Evolutionary conservation across 2,797 vertebrate species (phyloP), one percentile per base, ranked within the genome.

Genomic region (Pangasius krempfi): DNA sequence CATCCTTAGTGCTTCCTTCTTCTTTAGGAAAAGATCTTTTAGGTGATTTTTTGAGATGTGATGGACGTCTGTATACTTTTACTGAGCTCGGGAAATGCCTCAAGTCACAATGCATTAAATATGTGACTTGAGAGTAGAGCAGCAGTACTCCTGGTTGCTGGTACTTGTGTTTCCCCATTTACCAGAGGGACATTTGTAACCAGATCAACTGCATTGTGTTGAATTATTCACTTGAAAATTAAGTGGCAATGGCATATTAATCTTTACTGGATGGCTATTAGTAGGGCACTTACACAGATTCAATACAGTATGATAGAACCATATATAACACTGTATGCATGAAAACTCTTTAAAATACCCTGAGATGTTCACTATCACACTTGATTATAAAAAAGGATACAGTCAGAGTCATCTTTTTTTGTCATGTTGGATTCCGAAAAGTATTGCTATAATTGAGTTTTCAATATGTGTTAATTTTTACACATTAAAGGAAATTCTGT

Each of bases 71-170:
- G 93, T 92, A 91, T 95, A 93, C 94, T 94, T 95, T 96, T 94
- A 87, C 88, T 89, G 91, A 58, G 37, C n/a, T 89, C 89, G 89
- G 89, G 92, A 91, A 93, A 81, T 93, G 92, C 93, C 84, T 88
- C 92, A 20, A 54, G 76, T 88, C 93, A 91, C 89, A 88, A 78
- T 60, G 81, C 86, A 64, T 80, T 91, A 80, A 93, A 91, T 93
- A 87, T 89, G 66, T 88, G 92, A 89, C 92, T 89, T 88, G 92
- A 94, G 90, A 93, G 89, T 91, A 92, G 92, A 95, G 94, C 95
- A 96, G 94, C 95, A 95, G 94, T 94, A 94, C 94, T 95, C 93
- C 92, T 90, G 91, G 92, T 95, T 94, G 93, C 94, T 95, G 93
- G 93, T 89, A 89, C 73, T 89, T 58, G 84, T 27, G 8, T 89